Percentiles rank a stretch among this genome's conserved stretches.
These are phyloP conservation scores for Arion vulgaris DNA, from an alignment of 1,140 invertebrate species.

Conservation along the genomic window DNA sequence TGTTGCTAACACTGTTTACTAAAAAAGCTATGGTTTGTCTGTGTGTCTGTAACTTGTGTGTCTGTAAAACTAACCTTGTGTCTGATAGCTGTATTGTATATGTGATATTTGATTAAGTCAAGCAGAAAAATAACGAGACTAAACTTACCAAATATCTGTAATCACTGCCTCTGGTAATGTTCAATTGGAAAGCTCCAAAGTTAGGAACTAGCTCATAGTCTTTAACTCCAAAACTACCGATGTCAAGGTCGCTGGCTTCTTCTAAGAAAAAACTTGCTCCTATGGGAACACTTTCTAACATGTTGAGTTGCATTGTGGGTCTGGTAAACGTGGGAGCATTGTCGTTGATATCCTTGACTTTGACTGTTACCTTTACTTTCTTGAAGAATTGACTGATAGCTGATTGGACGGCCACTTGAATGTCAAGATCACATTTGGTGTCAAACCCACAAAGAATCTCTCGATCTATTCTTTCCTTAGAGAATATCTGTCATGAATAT, in stretches of 20 bases:
- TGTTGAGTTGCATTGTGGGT: slow-evolving; percentile 36
- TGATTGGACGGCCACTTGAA: slow-evolving; percentile 46
- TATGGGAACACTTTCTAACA: slow-evolving; percentile 44
- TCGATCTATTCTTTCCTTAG: slow-evolving; percentile 13
- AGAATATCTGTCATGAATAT: slow-evolving; percentile 16
- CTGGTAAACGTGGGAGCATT: slow-evolving; percentile 45
- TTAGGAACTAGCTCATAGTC: slow-evolving; percentile 31
- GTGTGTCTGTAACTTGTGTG: no score
- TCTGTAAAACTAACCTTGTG: no score
- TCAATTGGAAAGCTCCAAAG: slow-evolving; percentile 18
- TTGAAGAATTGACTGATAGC: slow-evolving; percentile 42
- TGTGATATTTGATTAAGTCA: no score
- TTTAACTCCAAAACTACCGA: slow-evolving; percentile 39
- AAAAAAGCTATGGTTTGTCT: no score
- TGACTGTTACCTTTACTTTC: slow-evolving; percentile 47
- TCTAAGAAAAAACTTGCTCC: slow-evolving; percentile 46
- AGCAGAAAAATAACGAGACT: neutral
- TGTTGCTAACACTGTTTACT: no score
- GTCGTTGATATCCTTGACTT: slow-evolving; percentile 51
- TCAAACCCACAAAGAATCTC: slow-evolving; percentile 47
- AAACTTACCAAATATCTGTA: slow-evolving; percentile 26
- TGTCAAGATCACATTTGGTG: slow-evolving; percentile 38
- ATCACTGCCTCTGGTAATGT: slow-evolving; percentile 5
- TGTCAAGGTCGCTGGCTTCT: slow-evolving; percentile 48
- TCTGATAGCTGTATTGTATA: no score